Evolutionary conservation across 2,797 vertebrate genomes (phyloP).

Genomic region (Serranus cabrilla): DNA sequence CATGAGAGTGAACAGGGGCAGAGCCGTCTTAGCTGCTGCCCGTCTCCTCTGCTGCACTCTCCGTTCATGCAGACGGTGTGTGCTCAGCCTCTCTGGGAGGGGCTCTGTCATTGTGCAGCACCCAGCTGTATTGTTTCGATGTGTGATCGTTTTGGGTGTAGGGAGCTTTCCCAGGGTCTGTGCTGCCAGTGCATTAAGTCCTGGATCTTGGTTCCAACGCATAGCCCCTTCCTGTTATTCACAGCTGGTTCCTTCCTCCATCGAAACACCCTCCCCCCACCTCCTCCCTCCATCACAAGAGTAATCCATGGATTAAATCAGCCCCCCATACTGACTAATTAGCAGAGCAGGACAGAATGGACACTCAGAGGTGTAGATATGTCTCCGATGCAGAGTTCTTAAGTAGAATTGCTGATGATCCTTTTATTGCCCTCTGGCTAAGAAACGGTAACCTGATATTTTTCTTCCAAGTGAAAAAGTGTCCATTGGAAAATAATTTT

Average conservation of each 20-base stretch:
- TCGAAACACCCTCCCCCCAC: constrained; percentile 50
- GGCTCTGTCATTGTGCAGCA: constrained; percentile 61
- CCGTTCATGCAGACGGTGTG: constrained; percentile 15
- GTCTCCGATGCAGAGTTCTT: constrained; percentile 4
- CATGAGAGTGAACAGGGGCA: constrained; percentile 2
- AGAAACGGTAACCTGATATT: constrained; percentile 4
- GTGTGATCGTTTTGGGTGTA: constrained; percentile 56
- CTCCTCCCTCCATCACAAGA: not conserved
- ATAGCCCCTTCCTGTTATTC: constrained; percentile 86
- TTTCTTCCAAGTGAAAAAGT: not conserved
- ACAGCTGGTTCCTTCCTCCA: constrained; percentile 83
- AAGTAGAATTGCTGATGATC: constrained; percentile 13
- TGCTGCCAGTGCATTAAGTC: constrained; percentile 47
- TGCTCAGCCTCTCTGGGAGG: constrained; percentile 49
- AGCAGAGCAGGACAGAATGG: not conserved
- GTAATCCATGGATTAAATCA: constrained; percentile 26
- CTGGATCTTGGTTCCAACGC: constrained; percentile 52
- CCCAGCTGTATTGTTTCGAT: constrained; percentile 73
- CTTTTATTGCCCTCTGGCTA: constrained; percentile 10
- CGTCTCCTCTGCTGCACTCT: not conserved
- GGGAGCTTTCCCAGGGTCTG: constrained; percentile 80
- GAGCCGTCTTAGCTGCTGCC: constrained; percentile 13
- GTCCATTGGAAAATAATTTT: not conserved
- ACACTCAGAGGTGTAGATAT: not conserved
- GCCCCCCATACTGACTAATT: not conserved